Evolutionary conservation across 2,797 vertebrate genomes (phyloP).

Genomic region (Streptopelia turtur): DNA sequence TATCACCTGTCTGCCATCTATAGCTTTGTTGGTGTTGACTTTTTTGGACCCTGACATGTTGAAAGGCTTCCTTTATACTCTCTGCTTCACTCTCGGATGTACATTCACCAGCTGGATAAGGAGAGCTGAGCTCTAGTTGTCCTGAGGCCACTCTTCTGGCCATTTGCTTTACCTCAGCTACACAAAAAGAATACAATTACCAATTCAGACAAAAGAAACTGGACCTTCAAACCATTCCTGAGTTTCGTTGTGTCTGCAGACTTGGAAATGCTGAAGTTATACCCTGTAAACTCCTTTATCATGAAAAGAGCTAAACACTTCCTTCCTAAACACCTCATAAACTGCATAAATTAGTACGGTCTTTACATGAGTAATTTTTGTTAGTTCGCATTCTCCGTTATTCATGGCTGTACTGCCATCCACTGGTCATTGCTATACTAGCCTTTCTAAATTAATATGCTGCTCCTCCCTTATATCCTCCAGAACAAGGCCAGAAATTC

Average conservation of each 20-base stretch:
- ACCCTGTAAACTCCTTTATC: neutral
- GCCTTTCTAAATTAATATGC: neutral
- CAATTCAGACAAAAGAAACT: neutral
- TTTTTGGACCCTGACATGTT: neutral
- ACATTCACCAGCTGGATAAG: neutral
- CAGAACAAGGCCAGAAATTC: neutral
- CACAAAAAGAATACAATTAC: neutral
- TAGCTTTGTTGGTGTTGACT: neutral
- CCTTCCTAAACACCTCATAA: neutral
- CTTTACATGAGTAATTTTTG: neutral
- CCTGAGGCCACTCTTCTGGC: conserved; percentile 72
- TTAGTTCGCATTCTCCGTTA: neutral
- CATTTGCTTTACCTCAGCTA: conserved; percentile 78
- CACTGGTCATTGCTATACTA: neutral
- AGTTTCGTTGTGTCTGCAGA: neutral
- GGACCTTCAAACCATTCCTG: neutral
- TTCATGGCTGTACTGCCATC: conserved; percentile 41
- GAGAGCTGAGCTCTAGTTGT: conserved; percentile 35
- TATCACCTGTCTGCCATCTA: neutral
- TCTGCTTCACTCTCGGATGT: conserved; percentile 61
- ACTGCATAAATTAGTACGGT: rapidly evolving
- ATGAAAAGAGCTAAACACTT: neutral
- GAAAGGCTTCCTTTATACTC: neutral
- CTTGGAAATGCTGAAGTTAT: neutral
- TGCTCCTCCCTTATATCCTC: neutral